Base-by-base conservation (phyloP, 2,888 invertebrate species). In the Ferrisia virgata region DNA sequence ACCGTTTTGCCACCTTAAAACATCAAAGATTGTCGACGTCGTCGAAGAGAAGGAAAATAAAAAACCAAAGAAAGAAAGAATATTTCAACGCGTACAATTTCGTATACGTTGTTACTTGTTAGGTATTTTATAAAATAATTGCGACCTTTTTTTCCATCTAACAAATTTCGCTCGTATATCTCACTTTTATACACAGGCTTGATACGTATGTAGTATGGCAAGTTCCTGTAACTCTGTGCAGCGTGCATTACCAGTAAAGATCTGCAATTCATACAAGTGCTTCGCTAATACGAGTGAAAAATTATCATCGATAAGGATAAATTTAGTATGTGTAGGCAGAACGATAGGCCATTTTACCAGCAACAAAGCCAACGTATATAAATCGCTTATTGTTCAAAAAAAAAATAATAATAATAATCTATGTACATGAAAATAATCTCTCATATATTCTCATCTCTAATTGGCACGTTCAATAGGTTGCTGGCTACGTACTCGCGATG, bases 261-360 rank as follows among this genome's bases (percentile, higher is more conserved):
- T n/a, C n/a, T n/a, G n/a, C n/a, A n/a, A n/a, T n/a, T n/a, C n/a
- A n/a, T n/a, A 47, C 18, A 72, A 72, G 72, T 72, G n/a, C 33
- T 72, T n/a, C 72, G 72, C 72, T 72, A 72, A 72, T 72, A 72
- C 33, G 33, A 72, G 72, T 36, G 33, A 72, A 72, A 72, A 72
- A 72, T 33, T 28, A 33, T 72, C 33, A 18, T 33, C 18, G 47
- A 47, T 47, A 18, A n/a, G 47, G 18, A 18, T 47, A 13, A 13
- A 11, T 25, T 31, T 6, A 0, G 69, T 31, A 9, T 3, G 43
- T 11, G 69, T 69, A 31, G 22, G 8, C 15, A 1, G 31, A 69
- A 28, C 13, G 11, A n/a, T 28, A 31, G 69, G 31, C 69, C 69
- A 31, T 69, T 69, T 69, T 13, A 13, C 31, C 13, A 22, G 28